A percentile compares a stretch with the other conserved stretches of the same genome.
Conservation (phyloP, 1,140 invertebrate genomes). For the Bombus turneri region DNA sequence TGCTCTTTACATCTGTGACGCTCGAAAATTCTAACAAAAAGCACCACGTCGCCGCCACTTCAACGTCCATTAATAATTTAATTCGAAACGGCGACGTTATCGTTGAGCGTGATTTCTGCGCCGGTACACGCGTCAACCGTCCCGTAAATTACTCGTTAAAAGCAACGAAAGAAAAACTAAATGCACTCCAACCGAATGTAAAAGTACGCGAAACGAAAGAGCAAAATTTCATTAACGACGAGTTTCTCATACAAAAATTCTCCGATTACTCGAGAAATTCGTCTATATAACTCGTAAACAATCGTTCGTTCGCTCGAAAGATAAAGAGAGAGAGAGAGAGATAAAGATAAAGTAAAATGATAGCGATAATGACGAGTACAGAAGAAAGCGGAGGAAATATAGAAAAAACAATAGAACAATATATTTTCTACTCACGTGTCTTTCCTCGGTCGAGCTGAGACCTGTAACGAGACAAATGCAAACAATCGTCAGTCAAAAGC, state of each 20-base stretch:
- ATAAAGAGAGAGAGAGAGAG: neutral
- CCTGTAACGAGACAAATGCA: conserved; percentile 83
- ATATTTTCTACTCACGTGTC: conserved; percentile 85
- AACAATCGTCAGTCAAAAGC: conserved; percentile 45
- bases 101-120: conserved; percentile 19
- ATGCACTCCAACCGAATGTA: neutral
- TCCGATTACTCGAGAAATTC: neutral
- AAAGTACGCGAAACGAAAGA: neutral
- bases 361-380: neutral
- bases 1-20: neutral
- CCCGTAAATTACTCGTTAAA: conserved; percentile 26
- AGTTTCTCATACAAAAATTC: neutral
- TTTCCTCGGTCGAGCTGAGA: conserved; percentile 86
- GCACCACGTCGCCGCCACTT: neutral
- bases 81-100: conserved; percentile 23
- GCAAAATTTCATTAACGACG: neutral
- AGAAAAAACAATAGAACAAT: conserved; percentile 46
- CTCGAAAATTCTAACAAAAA: conserved; percentile 15
- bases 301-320: too few species aligned
- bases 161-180: neutral
- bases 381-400: conserved; percentile 23
- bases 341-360: neutral
- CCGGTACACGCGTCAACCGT: neutral
- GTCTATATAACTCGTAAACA: neutral
- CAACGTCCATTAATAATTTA: conserved; percentile 43